These are phyloP conservation scores for Scarus forsteni DNA, from an alignment of 2,797 vertebrate genomes.

Conservation along the genomic window DNA sequence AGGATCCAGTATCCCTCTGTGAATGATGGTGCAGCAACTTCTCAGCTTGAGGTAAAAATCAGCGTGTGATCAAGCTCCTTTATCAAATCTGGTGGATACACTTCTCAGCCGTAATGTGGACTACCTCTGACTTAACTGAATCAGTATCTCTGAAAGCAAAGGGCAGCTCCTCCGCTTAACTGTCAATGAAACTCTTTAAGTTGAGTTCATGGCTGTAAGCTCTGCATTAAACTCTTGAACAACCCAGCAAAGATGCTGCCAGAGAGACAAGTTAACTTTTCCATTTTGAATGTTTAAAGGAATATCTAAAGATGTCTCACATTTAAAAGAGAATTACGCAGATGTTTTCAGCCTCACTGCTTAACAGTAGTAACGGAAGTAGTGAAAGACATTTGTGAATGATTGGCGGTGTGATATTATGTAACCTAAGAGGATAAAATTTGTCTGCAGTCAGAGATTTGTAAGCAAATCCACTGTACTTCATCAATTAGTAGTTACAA, in stretches of 20 bases:
- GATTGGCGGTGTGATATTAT: not conserved
- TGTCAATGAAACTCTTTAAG: conserved; percentile 19
- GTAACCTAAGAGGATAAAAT: not conserved
- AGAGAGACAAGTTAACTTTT: not conserved
- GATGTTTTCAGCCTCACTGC: not conserved
- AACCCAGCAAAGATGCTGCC: not conserved
- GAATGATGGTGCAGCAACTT: conserved; percentile 47
- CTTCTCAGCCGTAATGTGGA: too few species aligned
- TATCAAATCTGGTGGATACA: not conserved
- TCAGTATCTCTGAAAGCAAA: conserved; percentile 61
- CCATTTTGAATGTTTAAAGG: not conserved
- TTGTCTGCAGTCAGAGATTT: not conserved
- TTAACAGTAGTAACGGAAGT: not conserved
- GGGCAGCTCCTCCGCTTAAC: conserved; percentile 24
- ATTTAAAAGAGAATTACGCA: not conserved
- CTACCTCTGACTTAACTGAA: not conserved
- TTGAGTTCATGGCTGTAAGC: conserved; percentile 15
- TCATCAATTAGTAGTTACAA: too few species aligned
- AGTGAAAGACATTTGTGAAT: not conserved
- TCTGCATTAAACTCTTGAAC: not conserved
- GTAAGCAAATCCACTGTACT: not conserved
- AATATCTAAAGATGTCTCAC: not conserved
- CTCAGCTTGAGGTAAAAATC: conserved; percentile 77
- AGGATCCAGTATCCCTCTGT: conserved; percentile 54
- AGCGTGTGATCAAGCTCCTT: not conserved